These are phyloP conservation scores for Shinisaurus crocodilurus DNA, from an alignment of 2,113 vertebrate genomes.

Conservation along the genomic window DNA sequence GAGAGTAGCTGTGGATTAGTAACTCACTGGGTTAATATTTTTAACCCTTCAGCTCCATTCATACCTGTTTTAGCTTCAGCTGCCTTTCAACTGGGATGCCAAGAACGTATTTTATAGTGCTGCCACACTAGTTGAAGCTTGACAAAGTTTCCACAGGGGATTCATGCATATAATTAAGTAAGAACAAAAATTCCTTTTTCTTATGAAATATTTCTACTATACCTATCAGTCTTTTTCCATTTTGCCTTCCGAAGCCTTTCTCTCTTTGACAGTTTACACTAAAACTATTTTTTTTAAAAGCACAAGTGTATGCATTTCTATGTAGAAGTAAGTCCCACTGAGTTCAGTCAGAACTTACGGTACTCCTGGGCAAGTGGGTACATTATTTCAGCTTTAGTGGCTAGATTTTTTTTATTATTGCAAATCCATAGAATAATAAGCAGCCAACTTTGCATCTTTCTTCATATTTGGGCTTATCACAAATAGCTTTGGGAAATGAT, in stretches of 20 bases:
- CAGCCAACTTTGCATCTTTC: background rate
- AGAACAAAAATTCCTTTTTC: background rate
- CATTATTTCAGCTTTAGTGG: background rate
- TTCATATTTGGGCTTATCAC: background rate
- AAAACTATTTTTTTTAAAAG: background rate
- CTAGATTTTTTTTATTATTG: background rate
- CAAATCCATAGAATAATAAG: background rate
- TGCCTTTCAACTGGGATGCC: background rate
- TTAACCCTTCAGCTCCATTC: background rate
- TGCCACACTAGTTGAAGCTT: background rate
- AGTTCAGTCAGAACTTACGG: too few species aligned
- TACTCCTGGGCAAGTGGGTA: background rate
- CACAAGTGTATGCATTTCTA: too few species aligned
- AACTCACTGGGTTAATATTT: conserved; percentile 8
- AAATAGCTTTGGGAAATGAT: background rate
- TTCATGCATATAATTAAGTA: background rate
- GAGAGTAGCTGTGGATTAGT: background rate
- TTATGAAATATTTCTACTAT: background rate
- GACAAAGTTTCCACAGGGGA: background rate
- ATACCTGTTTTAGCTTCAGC: background rate
- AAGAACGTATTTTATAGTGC: background rate
- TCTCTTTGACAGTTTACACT: background rate
- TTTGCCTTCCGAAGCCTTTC: background rate
- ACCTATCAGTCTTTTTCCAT: background rate
- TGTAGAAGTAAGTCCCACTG: too few species aligned